Base-by-base conservation (phyloP, 2,888 invertebrate species). In the Leucania comma region DNA sequence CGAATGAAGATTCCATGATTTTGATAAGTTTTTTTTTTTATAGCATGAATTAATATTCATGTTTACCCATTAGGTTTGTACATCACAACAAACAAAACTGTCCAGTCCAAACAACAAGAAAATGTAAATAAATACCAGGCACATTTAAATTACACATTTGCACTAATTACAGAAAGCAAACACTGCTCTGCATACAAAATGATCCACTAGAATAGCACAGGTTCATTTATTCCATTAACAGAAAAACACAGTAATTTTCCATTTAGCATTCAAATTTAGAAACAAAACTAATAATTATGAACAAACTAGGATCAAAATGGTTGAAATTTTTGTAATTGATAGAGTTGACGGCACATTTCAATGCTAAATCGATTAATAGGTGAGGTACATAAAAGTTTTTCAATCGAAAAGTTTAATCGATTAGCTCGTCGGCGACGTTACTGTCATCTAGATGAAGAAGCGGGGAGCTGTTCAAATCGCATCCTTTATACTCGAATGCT, bases 361-460 rank as follows among this genome's bases (percentile, higher is more conserved):
- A 78, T 78, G 74, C 75, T 75, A 78, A 84, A 78, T 83, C 82
- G 85, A 88, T 88, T 87, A 86, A 86, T 87, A 86, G 82, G 81
- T 84, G 74, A 78, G 75, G 84, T 68, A 84, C 72, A 83, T 82
- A 81, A 86, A 90, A 90, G 83, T 90, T 90, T 90, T 90, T 90
- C 90, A 91, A 91, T 91, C 84, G 89, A 86, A 83, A 91, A 91
- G 87, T 91, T 91, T 88, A 89, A 91, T 91, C 89, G 91, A 91
- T 92, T 90, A 90, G 86, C 81, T 84, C 61, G 78, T 78, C 78
- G 81, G 81, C 85, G 83, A 86, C 83, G 86, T 81, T 88, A 80
- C 88, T 86, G 84, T 88, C 87, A 87, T 86, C 85, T 85, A 76
- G 83, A 86, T 88, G 86, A 89, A 89, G 86, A 72, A 88, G 83